Percentiles rank a stretch among this genome's conserved stretches.
Conservation (phyloP, 1,140 invertebrate genomes). For the Neodiprion fabricii region DNA sequence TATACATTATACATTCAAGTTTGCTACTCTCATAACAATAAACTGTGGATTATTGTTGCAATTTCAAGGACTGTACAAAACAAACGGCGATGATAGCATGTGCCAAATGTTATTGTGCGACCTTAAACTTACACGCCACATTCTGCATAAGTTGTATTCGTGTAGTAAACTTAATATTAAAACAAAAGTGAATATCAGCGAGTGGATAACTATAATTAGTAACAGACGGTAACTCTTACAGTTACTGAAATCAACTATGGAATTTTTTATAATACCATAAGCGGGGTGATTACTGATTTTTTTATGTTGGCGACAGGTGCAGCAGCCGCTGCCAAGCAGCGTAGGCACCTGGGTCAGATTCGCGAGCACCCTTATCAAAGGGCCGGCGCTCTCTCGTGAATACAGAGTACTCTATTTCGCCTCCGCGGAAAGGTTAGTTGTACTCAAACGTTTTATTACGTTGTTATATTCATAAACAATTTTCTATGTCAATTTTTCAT, state of each 20-base stretch:
- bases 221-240: conserved; percentile 17
- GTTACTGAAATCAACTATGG: conserved; percentile 6
- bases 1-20: too few relatives aligned
- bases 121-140: too few relatives aligned
- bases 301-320: conserved; percentile 66
- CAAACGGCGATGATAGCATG: too few relatives aligned
- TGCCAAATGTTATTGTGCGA: too few relatives aligned
- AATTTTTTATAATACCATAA: neutral
- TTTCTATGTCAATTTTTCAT: conserved; percentile 31
- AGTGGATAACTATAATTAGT: conserved; percentile 28
- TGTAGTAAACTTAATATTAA: neutral
- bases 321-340: conserved; percentile 79
- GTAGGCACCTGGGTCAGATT: conserved; percentile 81
- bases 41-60: too few relatives aligned
- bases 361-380: conserved; percentile 93
- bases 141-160: neutral
- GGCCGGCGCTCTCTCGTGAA: conserved; percentile 81
- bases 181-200: conserved; percentile 6
- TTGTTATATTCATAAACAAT: conserved; percentile 21
- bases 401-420: conserved; percentile 44
- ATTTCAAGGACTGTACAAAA: too few relatives aligned
- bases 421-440: conserved; percentile 59
- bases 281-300: conserved; percentile 44
- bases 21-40: too few relatives aligned
- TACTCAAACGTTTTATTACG: conserved; percentile 47